Conservation (phyloP, 2,797 vertebrate genomes). For the Bucorvus abyssinicus region DNA sequence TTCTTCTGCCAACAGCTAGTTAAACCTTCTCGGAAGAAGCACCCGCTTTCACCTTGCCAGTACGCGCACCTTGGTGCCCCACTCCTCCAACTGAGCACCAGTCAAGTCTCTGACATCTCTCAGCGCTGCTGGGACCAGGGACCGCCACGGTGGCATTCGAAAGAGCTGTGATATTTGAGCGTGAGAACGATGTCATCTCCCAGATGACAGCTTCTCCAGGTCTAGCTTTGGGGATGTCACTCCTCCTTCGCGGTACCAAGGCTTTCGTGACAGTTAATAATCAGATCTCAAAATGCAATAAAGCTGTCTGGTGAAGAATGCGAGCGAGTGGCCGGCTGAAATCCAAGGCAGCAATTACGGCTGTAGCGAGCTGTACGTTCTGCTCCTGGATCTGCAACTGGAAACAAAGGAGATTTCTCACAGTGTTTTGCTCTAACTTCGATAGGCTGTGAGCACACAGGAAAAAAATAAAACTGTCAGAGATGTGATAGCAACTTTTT, state of each 20-base stretch:
- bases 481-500: neutral
- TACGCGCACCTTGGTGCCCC: accelerated
- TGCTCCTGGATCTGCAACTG: neutral
- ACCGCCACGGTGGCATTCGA: accelerated
- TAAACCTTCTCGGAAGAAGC: accelerated
- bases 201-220: neutral
- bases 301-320: neutral
- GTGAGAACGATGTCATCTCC: neutral
- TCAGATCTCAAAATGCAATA: neutral
- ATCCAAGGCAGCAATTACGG: neutral
- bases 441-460: neutral
- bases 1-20: neutral
- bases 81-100: neutral
- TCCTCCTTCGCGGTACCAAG: neutral
- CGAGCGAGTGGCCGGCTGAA: neutral
- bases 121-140: accelerated
- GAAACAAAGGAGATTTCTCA: neutral
- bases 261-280: neutral
- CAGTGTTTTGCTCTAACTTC: neutral
- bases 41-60: neutral
- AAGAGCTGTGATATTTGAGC: neutral
- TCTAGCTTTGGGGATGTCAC: neutral
- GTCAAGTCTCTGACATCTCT: neutral
- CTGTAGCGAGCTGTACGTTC: neutral
- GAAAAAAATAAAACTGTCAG: neutral